Conservation (phyloP, 2,113 vertebrate species). For the Oenanthe oenanthe region DNA sequence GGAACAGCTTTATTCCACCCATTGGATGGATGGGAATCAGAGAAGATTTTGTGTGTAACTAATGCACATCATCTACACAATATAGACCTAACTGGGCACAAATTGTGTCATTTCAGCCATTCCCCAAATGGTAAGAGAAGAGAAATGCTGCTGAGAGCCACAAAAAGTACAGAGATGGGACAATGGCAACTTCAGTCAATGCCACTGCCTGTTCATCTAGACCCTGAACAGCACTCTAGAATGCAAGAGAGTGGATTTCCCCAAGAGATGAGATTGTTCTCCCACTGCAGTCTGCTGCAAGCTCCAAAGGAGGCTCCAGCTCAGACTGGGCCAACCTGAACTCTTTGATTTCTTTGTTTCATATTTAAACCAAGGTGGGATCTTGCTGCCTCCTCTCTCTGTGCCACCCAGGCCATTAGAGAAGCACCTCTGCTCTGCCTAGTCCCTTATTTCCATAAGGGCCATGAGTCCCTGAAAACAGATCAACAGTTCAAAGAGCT, state of each 20-base stretch:
- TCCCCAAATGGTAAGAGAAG: not conserved
- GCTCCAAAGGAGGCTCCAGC: not conserved
- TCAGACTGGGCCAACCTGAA: not conserved
- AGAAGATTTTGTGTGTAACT: not conserved
- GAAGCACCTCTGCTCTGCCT: not conserved
- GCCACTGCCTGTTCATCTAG: not conserved
- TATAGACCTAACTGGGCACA: not conserved
- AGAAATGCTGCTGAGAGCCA: not conserved
- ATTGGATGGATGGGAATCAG: not conserved
- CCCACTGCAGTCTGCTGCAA: not conserved
- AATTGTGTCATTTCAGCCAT: not conserved
- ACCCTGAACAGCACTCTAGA: not conserved
- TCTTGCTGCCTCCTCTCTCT: not conserved
- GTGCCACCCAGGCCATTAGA: rapidly evolving
- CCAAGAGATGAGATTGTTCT: not conserved
- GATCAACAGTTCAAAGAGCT: not conserved
- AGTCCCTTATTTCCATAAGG: not conserved
- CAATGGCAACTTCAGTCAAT: not conserved
- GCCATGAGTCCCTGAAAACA: rapidly evolving
- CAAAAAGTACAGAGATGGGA: not conserved
- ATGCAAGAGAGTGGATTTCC: not conserved
- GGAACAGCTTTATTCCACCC: not conserved
- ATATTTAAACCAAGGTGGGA: not conserved
- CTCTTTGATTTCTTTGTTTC: not conserved
- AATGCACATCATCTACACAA: not conserved